Base-by-base conservation (phyloP, 2,797 vertebrate species). In the Percopsis omiscomaycus region DNA sequence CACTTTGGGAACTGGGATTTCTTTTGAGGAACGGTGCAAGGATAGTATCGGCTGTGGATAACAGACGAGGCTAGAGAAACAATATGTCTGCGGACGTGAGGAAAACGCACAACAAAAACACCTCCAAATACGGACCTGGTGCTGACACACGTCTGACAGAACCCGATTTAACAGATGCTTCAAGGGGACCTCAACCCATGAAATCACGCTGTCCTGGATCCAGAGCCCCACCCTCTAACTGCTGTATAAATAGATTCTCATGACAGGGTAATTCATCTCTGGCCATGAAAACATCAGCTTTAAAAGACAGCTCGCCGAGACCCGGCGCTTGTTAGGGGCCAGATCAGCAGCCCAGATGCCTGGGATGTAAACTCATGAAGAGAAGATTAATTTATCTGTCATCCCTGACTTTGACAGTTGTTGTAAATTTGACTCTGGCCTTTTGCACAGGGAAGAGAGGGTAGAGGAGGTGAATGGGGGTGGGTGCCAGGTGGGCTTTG, bases 301-400 rank as follows among this genome's bases (percentile, higher is more conserved):
- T 96, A 94, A 95, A 94, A 84, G 94, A 95, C 95, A 95, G 94
- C 93, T 94, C 91, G 91, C 88, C 91, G 92, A 95, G 95, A 94
- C 93, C 93, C 90, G 59, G 89, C 76, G 92, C 94, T 96, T 96
- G 94, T 97, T 96, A 95, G 93, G 91, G 93, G 93, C 93, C 92
- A 94, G 93, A 96, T 95, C 94, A 94, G 93, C 92, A 94, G 93
- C 93, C 92, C 94, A 93, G 93, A 95, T 96, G 94, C 94, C 94
- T 93, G 81, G 80, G 91, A 96, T 95, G 94, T 94, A 96, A 95
- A 96, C 94, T 95, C 94, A 94, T 95, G 95, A 95, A 95, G 93
- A 92, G 92, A 95, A 96, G 95, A 97, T 96, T 94, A 95, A 96
- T 97, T 95, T 94, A 93, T 95, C 94, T 96, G 95, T 96, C 94